Evolutionary conservation across 2,888 invertebrate genomes (phyloP).

Genomic region (Dynastes grantii): DNA sequence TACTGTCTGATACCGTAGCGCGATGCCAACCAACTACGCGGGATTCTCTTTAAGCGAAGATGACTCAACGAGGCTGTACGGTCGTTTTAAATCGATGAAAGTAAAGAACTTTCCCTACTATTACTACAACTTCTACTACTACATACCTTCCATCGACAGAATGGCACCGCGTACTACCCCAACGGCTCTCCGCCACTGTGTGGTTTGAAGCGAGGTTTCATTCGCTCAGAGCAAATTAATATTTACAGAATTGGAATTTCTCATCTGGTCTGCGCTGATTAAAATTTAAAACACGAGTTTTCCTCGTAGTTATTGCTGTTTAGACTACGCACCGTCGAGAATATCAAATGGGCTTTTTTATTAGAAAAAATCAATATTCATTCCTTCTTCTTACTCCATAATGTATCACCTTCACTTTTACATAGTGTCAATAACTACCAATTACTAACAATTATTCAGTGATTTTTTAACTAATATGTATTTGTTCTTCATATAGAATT

Average conservation of each 20-base stretch:
- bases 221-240: constrained; percentile 20
- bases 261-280: constrained; percentile 20
- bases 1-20: constrained; percentile 18
- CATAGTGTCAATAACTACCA: too few species aligned
- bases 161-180: not conserved
- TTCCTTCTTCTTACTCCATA: too few species aligned
- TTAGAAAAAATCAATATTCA: too few species aligned
- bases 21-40: constrained; percentile 8
- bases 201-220: not conserved
- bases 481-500: too few species aligned
- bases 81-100: constrained; percentile 31
- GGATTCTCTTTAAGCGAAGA: constrained; percentile 22
- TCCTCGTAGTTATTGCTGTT: constrained; percentile 6
- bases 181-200: not conserved
- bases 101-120: constrained; percentile 33
- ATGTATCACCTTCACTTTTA: too few species aligned
- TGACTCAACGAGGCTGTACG: constrained; percentile 5
- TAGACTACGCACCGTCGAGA: too few species aligned
- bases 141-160: not conserved
- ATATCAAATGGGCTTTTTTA: too few species aligned
- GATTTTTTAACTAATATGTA: too few species aligned
- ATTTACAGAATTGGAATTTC: constrained; percentile 26
- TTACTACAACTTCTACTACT: not conserved
- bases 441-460: too few species aligned
- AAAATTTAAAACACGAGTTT: constrained; percentile 22